Percentiles rank a stretch among this genome's conserved stretches.
Conservation (phyloP, 35 echinoderm and acorn worm species). For the Apostichopus parvimensis region DNA sequence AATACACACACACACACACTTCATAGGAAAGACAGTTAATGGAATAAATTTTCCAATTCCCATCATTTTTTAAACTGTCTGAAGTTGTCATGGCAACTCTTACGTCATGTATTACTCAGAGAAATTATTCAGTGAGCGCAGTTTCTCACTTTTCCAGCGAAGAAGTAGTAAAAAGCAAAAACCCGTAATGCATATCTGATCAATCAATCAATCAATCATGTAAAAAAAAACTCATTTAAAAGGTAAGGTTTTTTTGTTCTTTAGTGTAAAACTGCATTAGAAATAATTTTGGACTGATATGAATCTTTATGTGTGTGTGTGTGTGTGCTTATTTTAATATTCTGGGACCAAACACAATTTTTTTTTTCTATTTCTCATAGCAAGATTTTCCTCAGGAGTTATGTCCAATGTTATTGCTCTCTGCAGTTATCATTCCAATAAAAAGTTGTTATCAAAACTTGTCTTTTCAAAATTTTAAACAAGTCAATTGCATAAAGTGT, state of each 20-base stretch:
- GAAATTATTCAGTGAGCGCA: constrained; percentile 35
- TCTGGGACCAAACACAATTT: no score
- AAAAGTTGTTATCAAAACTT: no score
- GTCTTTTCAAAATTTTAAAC: no score
- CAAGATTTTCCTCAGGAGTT: no score
- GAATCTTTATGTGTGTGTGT: no score
- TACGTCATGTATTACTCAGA: constrained; percentile 47
- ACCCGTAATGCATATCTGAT: constrained; percentile 35
- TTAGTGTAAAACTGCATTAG: neutral
- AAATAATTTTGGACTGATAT: neutral
- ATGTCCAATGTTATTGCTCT: no score
- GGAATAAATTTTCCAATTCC: constrained; percentile 22
- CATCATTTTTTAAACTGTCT: constrained; percentile 43
- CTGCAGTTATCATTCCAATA: no score
- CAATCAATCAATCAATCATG: constrained; percentile 32
- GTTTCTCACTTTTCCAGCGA: constrained; percentile 14
- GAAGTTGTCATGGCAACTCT: constrained; percentile 40
- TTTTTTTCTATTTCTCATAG: no score
- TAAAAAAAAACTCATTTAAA: neutral
- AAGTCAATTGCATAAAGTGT: no score
- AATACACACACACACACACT: neutral
- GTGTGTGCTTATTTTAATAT: no score
- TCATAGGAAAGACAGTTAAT: constrained; percentile 27
- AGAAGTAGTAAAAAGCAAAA: neutral
- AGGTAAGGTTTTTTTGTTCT: neutral